Base-by-base conservation (phyloP, 2,797 vertebrate species). In the Myiothlypis coronata region DNA sequence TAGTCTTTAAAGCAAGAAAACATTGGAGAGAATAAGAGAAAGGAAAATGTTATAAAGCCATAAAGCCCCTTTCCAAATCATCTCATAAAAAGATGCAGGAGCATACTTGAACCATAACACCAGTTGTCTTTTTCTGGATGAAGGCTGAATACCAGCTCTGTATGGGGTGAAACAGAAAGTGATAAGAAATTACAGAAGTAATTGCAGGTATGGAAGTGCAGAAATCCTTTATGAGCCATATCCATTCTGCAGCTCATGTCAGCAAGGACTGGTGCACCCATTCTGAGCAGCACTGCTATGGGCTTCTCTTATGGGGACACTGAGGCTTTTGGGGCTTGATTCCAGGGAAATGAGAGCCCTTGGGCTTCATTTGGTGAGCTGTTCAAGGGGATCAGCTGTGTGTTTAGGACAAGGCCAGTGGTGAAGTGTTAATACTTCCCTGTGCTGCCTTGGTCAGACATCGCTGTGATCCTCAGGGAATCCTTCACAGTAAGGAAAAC, bases 1-100 rank as follows among this genome's bases (percentile, higher is more conserved):
- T 74, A 61, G 28, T 77, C 10, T 84, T 84, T 53, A 74, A 76
- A 70, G 17, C 46, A 83, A 68, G 53, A 83, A 74, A 87, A 46
- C 12, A 39, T 34, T 35, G 34, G 26, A 61, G 14, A 60, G 3
- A 63, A 13, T 52, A 69, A 67, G 19, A 53, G 4, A 17, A 65
- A 49, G 30, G 20, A 53, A 16, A 56, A 30, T 30, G 6, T 34
- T 87, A 14, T 32, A 64, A 85, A 85, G 11, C 8, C 7, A 8
- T 35, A 64, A 85, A 85, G 11, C 8, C 7, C 8, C 6, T 37
- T 91, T 78, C 22, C 22, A 86, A 65, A 57, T 78, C 0, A 68
- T 65, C 71, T 74, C 6, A 20, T 86, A 10, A 80, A 60, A 83
- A 59, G 10, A 52, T 80, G n/a, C 20, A 50, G 61, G 15, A 57